Conservation (phyloP, 2,797 vertebrate species). For the Clarias platycephalus region DNA sequence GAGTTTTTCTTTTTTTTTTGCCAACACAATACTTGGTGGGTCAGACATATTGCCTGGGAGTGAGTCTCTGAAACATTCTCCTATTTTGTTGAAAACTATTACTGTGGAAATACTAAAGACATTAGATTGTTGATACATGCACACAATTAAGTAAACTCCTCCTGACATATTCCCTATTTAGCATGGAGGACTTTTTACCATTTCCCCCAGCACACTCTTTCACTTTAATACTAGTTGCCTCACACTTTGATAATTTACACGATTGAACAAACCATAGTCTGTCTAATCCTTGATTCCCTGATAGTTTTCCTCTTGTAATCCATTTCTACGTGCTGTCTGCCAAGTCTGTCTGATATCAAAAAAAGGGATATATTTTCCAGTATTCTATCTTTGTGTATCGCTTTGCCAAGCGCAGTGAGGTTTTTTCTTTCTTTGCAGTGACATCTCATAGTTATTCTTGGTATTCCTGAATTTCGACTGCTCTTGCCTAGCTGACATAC, state of each 20-base stretch:
- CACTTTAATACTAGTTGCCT: slow-evolving; percentile 6
- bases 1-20: neutral
- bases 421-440: neutral
- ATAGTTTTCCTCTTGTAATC: slow-evolving; percentile 16
- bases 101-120: neutral
- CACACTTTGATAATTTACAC: neutral
- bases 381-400: neutral
- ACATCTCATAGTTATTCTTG: neutral
- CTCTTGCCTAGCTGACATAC: neutral
- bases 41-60: slow-evolving; percentile 5
- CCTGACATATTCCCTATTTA: neutral
- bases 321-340: slow-evolving; percentile 3
- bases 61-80: neutral
- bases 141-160: neutral
- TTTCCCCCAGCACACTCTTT: neutral
- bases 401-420: neutral
- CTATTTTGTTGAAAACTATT: neutral
- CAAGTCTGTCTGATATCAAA: slow-evolving; percentile 13
- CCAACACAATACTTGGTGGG: slow-evolving; percentile 11
- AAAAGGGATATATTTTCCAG: slow-evolving; percentile 1
- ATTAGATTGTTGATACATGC: neutral
- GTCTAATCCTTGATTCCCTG: slow-evolving; percentile 10
- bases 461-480: neutral
- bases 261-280: neutral
- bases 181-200: neutral